These are phyloP conservation scores for Yponomeuta evonymella DNA, from an alignment of 2,888 invertebrate species.

Conservation along the genomic window DNA sequence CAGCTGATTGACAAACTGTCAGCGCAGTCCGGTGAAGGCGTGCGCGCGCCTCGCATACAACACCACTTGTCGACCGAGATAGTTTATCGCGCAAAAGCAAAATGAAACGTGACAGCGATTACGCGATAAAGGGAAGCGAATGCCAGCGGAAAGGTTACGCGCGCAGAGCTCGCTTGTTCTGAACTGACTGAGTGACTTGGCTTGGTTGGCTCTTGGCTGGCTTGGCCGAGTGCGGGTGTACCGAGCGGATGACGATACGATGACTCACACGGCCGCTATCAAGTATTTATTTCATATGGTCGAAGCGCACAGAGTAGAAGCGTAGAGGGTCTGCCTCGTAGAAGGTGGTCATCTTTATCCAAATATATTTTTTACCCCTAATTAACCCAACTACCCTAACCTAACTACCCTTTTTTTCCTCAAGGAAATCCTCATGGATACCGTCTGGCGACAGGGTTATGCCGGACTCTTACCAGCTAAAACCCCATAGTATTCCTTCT, in stretches of 20 bases:
- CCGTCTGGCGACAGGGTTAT: too few species aligned
- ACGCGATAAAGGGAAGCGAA: not conserved
- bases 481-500: too few species aligned
- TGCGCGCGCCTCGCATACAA: not conserved
- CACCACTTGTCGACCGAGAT: not conserved
- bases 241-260: not conserved
- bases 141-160: not conserved
- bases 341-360: not conserved
- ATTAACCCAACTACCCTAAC: too few species aligned
- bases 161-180: not conserved
- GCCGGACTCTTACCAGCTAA: too few species aligned
- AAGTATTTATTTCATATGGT: conserved; percentile 14
- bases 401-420: too few species aligned
- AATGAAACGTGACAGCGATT: not conserved
- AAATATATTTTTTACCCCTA: too few species aligned
- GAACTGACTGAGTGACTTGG: conserved; percentile 4
- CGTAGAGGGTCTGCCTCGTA: not conserved
- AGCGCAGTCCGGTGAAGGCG: not conserved
- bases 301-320: not conserved
- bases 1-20: conserved; percentile 34
- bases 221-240: conserved; percentile 2
- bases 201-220: not conserved
- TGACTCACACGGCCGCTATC: conserved; percentile 11
- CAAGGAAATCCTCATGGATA: too few species aligned
- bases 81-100: not conserved